Evolutionary conservation across 2,888 invertebrate species (phyloP).

Genomic region (Caenorhabditis plicata): DNA sequence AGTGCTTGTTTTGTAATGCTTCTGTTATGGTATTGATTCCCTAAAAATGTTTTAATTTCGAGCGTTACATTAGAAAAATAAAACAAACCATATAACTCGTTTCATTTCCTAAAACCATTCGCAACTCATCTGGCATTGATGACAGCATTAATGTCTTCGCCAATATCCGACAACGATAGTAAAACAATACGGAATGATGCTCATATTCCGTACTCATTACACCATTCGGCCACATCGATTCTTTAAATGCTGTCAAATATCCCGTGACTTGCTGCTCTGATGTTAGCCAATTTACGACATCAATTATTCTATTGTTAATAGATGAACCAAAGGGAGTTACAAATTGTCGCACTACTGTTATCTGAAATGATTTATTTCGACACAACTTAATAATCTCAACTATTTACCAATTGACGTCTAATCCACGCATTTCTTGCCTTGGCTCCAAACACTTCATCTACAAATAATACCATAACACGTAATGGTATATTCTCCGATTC

Average conservation of each 20-base stretch:
- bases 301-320: conserved; percentile 82
- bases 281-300: conserved; percentile 82
- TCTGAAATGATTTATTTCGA: too few species aligned
- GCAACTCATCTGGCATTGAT: conserved; percentile 83
- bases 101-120: conserved; percentile 80
- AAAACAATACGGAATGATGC: conserved; percentile 69
- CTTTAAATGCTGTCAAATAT: conserved; percentile 80
- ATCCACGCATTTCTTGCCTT: conserved; percentile 82
- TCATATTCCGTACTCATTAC: conserved; percentile 70
- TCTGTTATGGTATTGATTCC: conserved; percentile 83
- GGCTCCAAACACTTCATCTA: conserved; percentile 83
- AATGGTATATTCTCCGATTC: conserved; percentile 77
- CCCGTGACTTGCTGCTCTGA: conserved; percentile 85
- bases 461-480: conserved; percentile 77
- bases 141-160: conserved; percentile 84
- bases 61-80: background rate
- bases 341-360: conserved; percentile 75
- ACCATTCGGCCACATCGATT: conserved; percentile 72
- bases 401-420: conserved; percentile 74
- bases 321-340: conserved; percentile 81
- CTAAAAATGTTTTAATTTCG: conserved; percentile 68
- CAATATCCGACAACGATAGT: conserved; percentile 72
- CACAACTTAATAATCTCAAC: background rate
- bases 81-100: conserved; percentile 50
- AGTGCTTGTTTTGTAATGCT: conserved; percentile 81